Evolutionary conservation across 2,113 vertebrate species (phyloP).

Genomic region (Triplophysa dalaica): DNA sequence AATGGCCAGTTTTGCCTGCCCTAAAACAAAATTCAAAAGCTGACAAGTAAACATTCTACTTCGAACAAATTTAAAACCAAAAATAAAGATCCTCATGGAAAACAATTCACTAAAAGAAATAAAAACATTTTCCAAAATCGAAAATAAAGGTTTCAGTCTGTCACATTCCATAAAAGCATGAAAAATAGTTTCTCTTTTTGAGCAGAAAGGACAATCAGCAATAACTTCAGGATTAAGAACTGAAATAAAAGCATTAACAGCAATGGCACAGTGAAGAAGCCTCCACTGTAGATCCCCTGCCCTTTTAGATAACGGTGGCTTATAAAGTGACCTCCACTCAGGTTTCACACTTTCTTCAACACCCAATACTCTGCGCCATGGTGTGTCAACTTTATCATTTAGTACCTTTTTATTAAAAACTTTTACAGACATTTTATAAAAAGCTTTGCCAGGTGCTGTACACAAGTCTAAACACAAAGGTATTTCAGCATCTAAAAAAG

Average conservation of each 20-base stretch:
- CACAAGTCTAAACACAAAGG: no score
- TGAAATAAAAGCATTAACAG: background rate
- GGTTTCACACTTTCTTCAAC: no score
- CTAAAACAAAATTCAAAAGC: background rate
- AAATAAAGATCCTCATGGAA: background rate
- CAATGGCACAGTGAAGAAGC: background rate
- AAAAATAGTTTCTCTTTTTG: background rate
- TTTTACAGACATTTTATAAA: no score
- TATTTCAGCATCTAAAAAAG: no score
- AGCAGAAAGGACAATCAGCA: background rate
- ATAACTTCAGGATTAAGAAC: background rate
- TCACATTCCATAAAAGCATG: constrained; percentile 9
- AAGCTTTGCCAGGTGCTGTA: no score
- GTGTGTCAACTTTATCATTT: no score
- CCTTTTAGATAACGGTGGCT: no score
- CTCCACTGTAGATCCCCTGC: no score
- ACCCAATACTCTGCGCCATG: no score
- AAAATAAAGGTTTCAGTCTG: background rate
- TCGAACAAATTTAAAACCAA: background rate
- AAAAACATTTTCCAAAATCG: background rate
- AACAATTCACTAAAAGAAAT: background rate
- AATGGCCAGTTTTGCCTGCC: background rate
- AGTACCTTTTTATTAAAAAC: no score
- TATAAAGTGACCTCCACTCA: no score
- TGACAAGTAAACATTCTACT: background rate